Conservation (phyloP, 2,888 invertebrate genomes). For the Rhogogaster chlorosoma region DNA sequence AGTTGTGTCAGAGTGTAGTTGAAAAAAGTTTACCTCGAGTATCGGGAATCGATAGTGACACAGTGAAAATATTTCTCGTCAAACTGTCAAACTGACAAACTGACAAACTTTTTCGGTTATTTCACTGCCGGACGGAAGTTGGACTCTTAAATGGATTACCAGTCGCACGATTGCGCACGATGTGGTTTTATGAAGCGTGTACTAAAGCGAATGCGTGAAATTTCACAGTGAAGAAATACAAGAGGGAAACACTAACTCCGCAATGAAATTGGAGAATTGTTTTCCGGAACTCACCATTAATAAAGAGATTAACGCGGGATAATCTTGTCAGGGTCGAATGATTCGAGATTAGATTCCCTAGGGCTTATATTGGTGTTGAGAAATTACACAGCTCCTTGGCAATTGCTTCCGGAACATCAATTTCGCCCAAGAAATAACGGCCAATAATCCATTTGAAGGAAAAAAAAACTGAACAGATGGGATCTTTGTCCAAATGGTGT, state of each 20-base stretch:
- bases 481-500: neutral
- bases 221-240: neutral
- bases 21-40: neutral
- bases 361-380: constrained; percentile 25
- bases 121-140: neutral
- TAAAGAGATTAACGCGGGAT: constrained; percentile 34
- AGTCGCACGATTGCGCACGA: neutral
- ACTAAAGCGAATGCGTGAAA: neutral
- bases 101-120: neutral
- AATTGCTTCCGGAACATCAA: constrained; percentile 23
- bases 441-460: neutral
- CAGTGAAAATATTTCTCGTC: constrained; percentile 6
- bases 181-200: neutral
- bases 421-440: neutral
- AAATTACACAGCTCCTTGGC: constrained; percentile 27
- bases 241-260: neutral
- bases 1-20: neutral
- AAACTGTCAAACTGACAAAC: neutral
- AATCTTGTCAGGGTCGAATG: constrained; percentile 34
- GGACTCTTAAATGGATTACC: neutral
- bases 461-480: neutral
- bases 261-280: constrained; percentile 39
- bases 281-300: constrained; percentile 28
- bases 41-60: neutral
- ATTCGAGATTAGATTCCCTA: constrained; percentile 34